A percentile compares a stretch with the other conserved stretches of the same genome.
These are phyloP conservation scores for Acipenser oxyrinchus DNA, from an alignment of 2,797 vertebrate species.

Conservation along the genomic window DNA sequence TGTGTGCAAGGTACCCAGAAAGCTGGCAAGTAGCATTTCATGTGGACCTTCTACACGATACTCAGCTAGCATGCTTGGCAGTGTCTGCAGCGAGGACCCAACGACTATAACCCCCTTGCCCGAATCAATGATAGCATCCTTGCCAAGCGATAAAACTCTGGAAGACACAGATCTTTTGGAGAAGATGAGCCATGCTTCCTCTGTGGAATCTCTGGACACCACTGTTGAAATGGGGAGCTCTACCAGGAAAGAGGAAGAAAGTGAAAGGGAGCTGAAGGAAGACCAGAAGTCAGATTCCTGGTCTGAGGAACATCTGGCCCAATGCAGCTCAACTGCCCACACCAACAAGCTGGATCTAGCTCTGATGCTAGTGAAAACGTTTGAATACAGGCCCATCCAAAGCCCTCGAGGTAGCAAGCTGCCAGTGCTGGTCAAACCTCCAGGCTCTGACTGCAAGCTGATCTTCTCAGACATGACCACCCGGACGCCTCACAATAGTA, in stretches of 20 bases:
- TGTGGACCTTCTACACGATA: conserved; percentile 65
- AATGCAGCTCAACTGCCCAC: conserved; percentile 27
- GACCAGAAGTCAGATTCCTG: conserved; percentile 61
- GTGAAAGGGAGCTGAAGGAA: conserved; percentile 47
- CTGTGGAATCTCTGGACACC: conserved; percentile 72
- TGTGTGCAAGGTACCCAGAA: conserved; percentile 80
- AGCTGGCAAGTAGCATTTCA: conserved; percentile 69
- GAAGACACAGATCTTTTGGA: conserved; percentile 62
- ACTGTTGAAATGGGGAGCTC: conserved; percentile 44
- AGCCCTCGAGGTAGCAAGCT: conserved; percentile 72
- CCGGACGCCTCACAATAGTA: conserved; percentile 32
- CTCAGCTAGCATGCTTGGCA: conserved; percentile 37
- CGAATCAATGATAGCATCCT: conserved; percentile 47
- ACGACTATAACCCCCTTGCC: conserved; percentile 33
- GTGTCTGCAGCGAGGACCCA: conserved; percentile 55
- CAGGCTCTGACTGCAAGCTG: conserved; percentile 38
- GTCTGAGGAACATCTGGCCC: conserved; percentile 51
- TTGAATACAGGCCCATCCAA: conserved; percentile 72
- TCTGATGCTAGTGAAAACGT: conserved; percentile 62
- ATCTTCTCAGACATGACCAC: conserved; percentile 22
- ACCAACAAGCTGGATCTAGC: conserved; percentile 59
- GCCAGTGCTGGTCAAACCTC: conserved; percentile 67
- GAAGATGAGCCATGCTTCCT: conserved; percentile 57
- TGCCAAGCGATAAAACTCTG: conserved; percentile 56
- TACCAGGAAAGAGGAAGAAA: conserved; percentile 46